A percentile compares a stretch with the other conserved stretches of the same genome.
Conservation (phyloP, 2,888 invertebrate genomes). For the Drosophila prolongata region DNA sequence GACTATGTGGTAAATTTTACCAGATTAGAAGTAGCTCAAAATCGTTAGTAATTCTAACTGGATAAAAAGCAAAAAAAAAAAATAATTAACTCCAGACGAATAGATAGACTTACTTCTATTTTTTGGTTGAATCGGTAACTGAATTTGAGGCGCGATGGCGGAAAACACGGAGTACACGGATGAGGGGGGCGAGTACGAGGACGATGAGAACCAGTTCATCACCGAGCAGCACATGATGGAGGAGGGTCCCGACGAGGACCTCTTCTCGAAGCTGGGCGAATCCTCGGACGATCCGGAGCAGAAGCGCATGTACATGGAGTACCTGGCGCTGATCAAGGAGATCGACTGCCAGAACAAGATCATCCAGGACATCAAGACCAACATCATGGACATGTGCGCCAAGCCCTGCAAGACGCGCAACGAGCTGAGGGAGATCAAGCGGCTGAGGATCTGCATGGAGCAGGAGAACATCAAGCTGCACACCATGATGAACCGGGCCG, state of each 20-base stretch:
- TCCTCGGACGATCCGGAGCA: slow-evolving; percentile 79
- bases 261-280: slow-evolving; percentile 71
- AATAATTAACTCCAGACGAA: not conserved
- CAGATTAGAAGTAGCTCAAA: slow-evolving; percentile 3
- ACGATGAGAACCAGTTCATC: slow-evolving; percentile 32
- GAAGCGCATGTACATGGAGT: slow-evolving; percentile 76
- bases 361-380: slow-evolving; percentile 76
- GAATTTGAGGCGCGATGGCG: slow-evolving; percentile 42
- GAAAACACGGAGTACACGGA: slow-evolving; percentile 55
- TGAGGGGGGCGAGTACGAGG: slow-evolving; percentile 55
- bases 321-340: slow-evolving; percentile 76
- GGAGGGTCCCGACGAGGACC: slow-evolving; percentile 62
- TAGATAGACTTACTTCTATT: not conserved
- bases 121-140: not conserved
- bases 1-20: slow-evolving; percentile 25
- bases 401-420: slow-evolving; percentile 72
- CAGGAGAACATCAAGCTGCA: slow-evolving; percentile 81
- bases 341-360: slow-evolving; percentile 81
- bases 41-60: slow-evolving; percentile 1
- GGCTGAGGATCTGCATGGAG: slow-evolving; percentile 79
- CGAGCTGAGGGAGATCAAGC: slow-evolving; percentile 78
- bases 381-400: slow-evolving; percentile 73
- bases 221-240: slow-evolving; percentile 42
- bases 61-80: not conserved
- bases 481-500: slow-evolving; percentile 75